Evolutionary conservation across 2,113 vertebrate genomes (phyloP).

Genomic region (Malurus cyaneus): DNA sequence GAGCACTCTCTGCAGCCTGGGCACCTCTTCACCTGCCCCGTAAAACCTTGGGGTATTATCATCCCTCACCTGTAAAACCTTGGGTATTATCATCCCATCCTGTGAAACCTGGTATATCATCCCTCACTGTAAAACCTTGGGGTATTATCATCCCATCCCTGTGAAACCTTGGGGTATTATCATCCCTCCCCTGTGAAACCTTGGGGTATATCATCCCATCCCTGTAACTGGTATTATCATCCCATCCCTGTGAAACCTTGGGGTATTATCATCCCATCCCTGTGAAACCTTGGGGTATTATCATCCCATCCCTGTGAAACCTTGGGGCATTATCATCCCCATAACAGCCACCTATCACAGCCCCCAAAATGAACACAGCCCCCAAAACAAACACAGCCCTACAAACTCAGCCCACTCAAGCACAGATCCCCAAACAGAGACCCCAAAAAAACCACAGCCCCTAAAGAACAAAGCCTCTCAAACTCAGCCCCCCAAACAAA

Average conservation of each 20-base stretch:
- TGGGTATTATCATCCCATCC: neutral
- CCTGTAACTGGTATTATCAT: too few relatives aligned
- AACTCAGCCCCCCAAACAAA: neutral
- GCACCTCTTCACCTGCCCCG: constrained; percentile 30
- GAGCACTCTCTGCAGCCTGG: constrained; percentile 1
- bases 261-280: constrained; percentile 36
- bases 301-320: constrained; percentile 36
- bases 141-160: constrained; percentile 38
- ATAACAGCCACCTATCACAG: neutral
- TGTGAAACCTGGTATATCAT: too few relatives aligned
- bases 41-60: constrained; percentile 36
- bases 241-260: constrained; percentile 12
- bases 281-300: constrained; percentile 26
- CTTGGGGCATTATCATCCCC: constrained; percentile 27
- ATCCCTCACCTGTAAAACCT: neutral
- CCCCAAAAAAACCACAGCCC: neutral
- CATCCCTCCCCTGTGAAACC: constrained; percentile 32
- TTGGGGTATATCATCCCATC: too few relatives aligned
- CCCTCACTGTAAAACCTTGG: constrained; percentile 16
- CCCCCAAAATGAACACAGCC: too few relatives aligned
- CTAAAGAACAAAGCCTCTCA: neutral
- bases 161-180: constrained; percentile 30
- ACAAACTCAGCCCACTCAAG: neutral
- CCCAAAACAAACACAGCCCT: neutral
- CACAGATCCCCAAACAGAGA: neutral